These are phyloP conservation scores for Bradypodion pumilum DNA, from an alignment of 2,797 vertebrate species.

Conservation along the genomic window DNA sequence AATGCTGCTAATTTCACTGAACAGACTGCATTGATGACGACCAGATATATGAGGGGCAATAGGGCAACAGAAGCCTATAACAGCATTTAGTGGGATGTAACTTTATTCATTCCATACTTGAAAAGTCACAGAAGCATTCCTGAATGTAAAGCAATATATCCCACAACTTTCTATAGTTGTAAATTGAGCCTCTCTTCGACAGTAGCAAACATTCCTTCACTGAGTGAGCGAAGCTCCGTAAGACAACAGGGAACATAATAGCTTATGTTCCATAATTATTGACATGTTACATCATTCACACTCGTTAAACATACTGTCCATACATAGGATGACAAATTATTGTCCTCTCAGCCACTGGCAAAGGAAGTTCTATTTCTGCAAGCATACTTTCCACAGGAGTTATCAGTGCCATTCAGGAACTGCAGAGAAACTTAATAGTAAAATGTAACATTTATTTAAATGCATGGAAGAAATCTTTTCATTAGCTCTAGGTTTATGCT, in stretches of 20 bases:
- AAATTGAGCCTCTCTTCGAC: conserved; percentile 1
- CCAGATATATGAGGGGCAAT: not conserved
- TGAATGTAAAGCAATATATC: not conserved
- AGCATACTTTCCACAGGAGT: conserved; percentile 42
- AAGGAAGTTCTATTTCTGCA: conserved; percentile 18
- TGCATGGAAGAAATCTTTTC: conserved; percentile 27
- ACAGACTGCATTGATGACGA: not conserved
- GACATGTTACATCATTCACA: not conserved
- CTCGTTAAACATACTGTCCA: not conserved
- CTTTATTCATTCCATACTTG: not conserved
- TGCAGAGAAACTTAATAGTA: conserved; percentile 58
- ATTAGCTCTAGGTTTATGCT: conserved; percentile 6
- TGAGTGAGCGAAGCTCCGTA: conserved; percentile 5
- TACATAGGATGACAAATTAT: not conserved
- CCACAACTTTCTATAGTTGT: not conserved
- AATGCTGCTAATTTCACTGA: not conserved
- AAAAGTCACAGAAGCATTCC: conserved; percentile 4
- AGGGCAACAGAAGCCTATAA: not conserved
- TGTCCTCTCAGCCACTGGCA: not conserved
- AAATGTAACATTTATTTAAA: conserved; percentile 40
- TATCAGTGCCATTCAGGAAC: conserved; percentile 57
- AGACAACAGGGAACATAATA: not conserved
- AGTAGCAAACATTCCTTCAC: not conserved
- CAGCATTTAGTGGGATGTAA: not conserved
- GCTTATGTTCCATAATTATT: not conserved